Conservation (phyloP, 2,113 vertebrate species). For the Orthonyx spaldingii region DNA sequence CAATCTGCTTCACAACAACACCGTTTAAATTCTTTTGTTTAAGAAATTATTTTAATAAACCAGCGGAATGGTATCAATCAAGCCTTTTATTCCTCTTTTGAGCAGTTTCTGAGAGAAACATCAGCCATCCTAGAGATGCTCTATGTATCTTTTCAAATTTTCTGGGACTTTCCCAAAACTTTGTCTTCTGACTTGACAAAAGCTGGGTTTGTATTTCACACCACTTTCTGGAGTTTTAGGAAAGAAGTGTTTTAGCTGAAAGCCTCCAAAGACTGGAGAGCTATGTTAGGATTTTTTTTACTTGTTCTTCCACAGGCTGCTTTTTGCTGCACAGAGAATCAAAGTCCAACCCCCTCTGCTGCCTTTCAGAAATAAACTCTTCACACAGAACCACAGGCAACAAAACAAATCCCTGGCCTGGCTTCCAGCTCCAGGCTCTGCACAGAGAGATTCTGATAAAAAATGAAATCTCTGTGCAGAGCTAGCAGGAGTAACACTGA, state of each 20-base stretch:
- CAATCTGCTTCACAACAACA: not conserved
- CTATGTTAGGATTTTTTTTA: not conserved
- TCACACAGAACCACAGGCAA: not conserved
- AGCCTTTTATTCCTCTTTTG: not conserved
- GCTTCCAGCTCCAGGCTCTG: not conserved
- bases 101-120: not conserved
- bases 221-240: not conserved
- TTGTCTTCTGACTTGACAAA: not conserved
- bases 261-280: not conserved
- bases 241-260: not conserved
- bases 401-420: not conserved
- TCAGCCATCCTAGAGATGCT: not conserved
- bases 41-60: not conserved
- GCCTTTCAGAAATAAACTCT: not conserved
- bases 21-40: not conserved
- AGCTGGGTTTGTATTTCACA: not conserved
- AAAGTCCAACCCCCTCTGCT: not conserved
- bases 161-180: not conserved
- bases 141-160: not conserved
- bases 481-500: not conserved
- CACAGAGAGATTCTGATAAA: not conserved
- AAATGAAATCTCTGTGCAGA: not conserved
- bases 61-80: not conserved
- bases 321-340: not conserved
- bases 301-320: not conserved